Conservation (phyloP, 2,113 vertebrate species). For the Atherinomorus stipes region DNA sequence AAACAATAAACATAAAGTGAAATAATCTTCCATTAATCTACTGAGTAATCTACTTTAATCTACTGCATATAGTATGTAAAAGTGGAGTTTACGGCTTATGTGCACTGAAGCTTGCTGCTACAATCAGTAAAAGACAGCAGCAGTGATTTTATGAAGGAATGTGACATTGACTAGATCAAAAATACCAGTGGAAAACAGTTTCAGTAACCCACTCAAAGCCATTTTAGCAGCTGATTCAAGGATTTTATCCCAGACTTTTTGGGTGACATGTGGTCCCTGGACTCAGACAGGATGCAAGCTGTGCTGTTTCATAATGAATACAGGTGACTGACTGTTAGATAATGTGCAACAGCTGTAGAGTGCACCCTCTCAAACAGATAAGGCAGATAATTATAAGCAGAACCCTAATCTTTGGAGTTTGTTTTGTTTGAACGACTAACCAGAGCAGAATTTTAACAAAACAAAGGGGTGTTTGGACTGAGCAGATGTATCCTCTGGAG, state of each 20-base stretch:
- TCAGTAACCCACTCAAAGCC: background rate
- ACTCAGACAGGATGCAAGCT: background rate
- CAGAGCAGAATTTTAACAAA: background rate
- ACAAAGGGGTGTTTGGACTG: background rate
- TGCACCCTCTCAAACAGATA: background rate
- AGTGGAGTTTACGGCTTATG: too few relatives aligned
- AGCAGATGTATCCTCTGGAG: background rate
- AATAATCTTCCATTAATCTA: too few relatives aligned
- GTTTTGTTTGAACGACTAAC: background rate
- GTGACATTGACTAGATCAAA: background rate
- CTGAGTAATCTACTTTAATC: too few relatives aligned
- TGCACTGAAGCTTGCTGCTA: too few relatives aligned
- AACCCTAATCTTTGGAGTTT: background rate
- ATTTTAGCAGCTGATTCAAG: background rate
- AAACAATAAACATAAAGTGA: too few relatives aligned
- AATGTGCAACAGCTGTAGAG: conserved; percentile 6
- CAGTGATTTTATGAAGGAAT: too few relatives aligned
- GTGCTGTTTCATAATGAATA: conserved; percentile 39
- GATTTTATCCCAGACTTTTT: background rate
- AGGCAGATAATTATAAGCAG: background rate
- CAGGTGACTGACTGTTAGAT: conserved; percentile 48
- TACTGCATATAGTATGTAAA: too few relatives aligned
- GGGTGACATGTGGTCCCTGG: background rate
- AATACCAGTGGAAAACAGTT: background rate
- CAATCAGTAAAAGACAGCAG: too few relatives aligned